Base-by-base conservation (phyloP, 2,888 invertebrate genomes). In the Coleophora deauratella region DNA sequence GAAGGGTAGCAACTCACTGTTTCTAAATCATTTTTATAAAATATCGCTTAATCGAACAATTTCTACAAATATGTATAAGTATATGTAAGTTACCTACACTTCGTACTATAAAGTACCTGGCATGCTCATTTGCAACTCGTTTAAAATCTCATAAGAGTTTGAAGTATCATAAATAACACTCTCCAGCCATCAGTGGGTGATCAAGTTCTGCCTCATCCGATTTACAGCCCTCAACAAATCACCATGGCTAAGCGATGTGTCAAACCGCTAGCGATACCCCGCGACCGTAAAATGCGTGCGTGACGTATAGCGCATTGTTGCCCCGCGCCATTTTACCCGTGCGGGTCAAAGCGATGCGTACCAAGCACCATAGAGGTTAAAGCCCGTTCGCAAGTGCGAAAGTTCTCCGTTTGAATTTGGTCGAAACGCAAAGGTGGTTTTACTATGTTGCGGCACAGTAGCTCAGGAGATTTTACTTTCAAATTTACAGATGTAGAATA, bases 391-490 rank as follows among this genome's bases (percentile, higher is more conserved):
- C 57, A 72, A 59, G 51, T 63, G 14, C 13, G 31, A 41, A 15
- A 41, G 2, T 34, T 31, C 14, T n/a, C 2, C 13, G 11, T 11
- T 45, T 38, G 37, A 47, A n/a, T 48, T 38, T 21, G 3, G 3
- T 21, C 6, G 21, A 21, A 21, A 57, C 10, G 37, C 9, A 9
- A 11, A 33, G 14, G 28, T 31, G n/a, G 10, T 9, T 9, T 21
- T 67, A 81, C 78, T 76, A 71, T 71, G 80, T 82, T 76, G 82
- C 77, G 66, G 65, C 66, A 74, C 79, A 67, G 81, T 80, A 81
- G 81, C 80, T 60, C 64, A 57, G 46, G 59, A 61, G 65, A 75
- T 74, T 77, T 75, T 73, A 76, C 75, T 76, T 76, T 75, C 68
- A 70, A 78, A 78, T 76, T 72, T 65, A 66, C 72, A 75, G 68